Conservation (phyloP, 2,888 invertebrate genomes). For the Sinelater perroti region DNA sequence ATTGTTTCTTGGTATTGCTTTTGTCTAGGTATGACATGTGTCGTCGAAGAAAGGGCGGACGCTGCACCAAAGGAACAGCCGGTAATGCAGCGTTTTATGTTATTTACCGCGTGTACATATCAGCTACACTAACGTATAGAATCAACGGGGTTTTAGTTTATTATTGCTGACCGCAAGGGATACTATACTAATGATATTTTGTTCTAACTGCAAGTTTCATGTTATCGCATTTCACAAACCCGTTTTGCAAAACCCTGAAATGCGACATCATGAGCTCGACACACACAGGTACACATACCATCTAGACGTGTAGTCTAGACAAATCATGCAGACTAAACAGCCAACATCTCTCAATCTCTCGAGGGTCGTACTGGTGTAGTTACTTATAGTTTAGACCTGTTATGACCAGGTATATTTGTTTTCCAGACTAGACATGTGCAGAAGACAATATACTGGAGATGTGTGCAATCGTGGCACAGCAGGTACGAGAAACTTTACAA, state of each 20-base stretch:
- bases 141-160: conserved; percentile 27
- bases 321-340: conserved; percentile 30
- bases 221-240: conserved; percentile 13
- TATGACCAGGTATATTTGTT: conserved; percentile 54
- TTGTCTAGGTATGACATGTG: conserved; percentile 94
- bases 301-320: conserved; percentile 34
- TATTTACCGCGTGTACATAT: conserved; percentile 41
- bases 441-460: conserved; percentile 92
- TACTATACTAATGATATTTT: conserved; percentile 31
- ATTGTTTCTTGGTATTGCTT: conserved; percentile 24
- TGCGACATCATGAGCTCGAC: conserved; percentile 11
- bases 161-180: conserved; percentile 28
- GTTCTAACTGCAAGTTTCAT: conserved; percentile 28
- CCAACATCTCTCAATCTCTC: too few species aligned
- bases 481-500: conserved; percentile 71
- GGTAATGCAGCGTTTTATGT: conserved; percentile 69
- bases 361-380: conserved; percentile 22
- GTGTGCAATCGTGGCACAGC: conserved; percentile 98
- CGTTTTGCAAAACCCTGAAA: neutral
- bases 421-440: conserved; percentile 99
- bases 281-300: conserved; percentile 29
- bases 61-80: conserved; percentile 98
- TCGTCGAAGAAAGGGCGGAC: conserved; percentile 94
- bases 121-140: conserved; percentile 36
- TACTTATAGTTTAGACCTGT: conserved; percentile 38